Conservation (phyloP, 2,888 invertebrate genomes). For the Lycophotia porphyrea region DNA sequence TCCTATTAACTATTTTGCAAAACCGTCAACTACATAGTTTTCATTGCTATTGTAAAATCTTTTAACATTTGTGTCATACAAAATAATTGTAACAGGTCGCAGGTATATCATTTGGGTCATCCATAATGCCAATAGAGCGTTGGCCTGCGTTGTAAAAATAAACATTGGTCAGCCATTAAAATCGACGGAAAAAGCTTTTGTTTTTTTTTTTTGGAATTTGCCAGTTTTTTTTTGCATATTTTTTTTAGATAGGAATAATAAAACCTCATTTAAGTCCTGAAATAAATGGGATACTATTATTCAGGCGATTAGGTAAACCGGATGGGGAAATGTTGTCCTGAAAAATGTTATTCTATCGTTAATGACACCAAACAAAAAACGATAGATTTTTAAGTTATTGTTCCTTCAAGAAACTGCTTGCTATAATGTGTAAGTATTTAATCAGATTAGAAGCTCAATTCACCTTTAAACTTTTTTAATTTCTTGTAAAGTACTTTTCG, state of each 20-base stretch:
- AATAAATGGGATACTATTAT: not conserved
- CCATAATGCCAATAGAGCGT: not conserved
- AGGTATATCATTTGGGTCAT: not conserved
- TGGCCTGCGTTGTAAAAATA: not conserved
- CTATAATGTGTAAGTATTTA: not conserved
- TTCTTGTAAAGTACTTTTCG: not conserved
- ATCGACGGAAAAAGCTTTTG: not conserved
- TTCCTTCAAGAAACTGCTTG: conserved; percentile 6
- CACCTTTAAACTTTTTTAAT: not conserved
- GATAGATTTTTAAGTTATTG: not conserved
- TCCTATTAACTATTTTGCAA: conserved; percentile 35
- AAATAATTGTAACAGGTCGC: not conserved
- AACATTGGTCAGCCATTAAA: not conserved
- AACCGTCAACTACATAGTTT: conserved; percentile 24
- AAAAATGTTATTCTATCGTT: conserved; percentile 8
- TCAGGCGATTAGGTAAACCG: not conserved
- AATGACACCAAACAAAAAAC: conserved; percentile 22
- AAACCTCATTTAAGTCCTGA: not conserved
- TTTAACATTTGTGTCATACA: not conserved
- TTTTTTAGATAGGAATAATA: not conserved
- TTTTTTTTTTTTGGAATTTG: not conserved
- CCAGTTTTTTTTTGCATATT: not conserved
- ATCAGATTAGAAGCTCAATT: not conserved
- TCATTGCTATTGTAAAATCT: conserved; percentile 30
- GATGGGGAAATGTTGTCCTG: not conserved